phyloP scores from a whole-genome alignment of 2,113 vertebrate genomes.

The Sturnira hondurensis region DNA sequence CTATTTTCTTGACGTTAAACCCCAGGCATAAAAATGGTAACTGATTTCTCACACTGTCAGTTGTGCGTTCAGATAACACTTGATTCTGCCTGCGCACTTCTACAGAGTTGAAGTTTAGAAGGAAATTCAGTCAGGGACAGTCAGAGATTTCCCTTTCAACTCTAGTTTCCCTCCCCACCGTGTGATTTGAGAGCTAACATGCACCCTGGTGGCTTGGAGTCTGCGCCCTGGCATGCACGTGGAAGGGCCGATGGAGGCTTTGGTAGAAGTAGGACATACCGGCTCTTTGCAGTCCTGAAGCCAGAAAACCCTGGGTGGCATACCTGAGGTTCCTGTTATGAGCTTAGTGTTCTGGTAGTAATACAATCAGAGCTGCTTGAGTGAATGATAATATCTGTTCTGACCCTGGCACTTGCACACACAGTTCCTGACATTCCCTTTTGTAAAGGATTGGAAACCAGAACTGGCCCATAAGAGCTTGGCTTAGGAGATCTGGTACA shows the following conservation, averaged over 20 bases:
- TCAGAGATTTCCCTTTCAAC: slow-evolving; percentile 32
- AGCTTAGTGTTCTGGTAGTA: background rate
- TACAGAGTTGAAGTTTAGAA: background rate
- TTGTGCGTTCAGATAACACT: background rate
- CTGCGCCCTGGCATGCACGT: background rate
- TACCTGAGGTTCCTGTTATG: background rate
- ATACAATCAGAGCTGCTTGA: background rate
- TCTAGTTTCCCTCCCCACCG: background rate
- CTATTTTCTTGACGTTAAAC: slow-evolving; percentile 34
- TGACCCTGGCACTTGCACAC: background rate
- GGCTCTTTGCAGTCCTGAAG: background rate
- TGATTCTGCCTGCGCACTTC: background rate
- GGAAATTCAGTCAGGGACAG: background rate
- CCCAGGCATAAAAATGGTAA: slow-evolving; percentile 33
- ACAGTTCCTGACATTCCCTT: background rate
- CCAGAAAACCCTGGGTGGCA: background rate
- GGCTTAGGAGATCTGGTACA: background rate
- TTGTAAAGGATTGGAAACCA: background rate
- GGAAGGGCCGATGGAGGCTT: background rate
- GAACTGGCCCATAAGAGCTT: background rate
- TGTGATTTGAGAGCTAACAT: background rate
- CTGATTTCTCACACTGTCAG: slow-evolving; percentile 34
- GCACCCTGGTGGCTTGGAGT: background rate
- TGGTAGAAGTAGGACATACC: background rate
- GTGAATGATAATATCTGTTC: background rate